A percentile compares a stretch with the other conserved stretches of the same genome.
phyloP scores from a whole-genome alignment of 2,797 vertebrate genomes.

The Typhlichthys eigenmanni region DNA sequence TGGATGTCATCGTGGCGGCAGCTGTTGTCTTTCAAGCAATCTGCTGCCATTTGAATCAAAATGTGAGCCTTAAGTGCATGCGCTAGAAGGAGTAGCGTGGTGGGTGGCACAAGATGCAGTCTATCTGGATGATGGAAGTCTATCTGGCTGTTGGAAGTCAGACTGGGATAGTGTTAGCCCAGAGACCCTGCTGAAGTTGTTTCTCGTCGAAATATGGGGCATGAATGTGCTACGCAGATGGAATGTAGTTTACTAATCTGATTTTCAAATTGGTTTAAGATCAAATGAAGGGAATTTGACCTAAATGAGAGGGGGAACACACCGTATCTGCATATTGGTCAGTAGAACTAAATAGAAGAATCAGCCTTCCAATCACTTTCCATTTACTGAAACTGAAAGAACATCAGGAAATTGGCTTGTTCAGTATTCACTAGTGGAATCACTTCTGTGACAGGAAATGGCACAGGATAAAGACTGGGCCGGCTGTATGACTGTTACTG shows the following conservation, averaged over 20 bases:
- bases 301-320: too few relatives aligned
- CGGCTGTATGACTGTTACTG: slow-evolving; percentile 31
- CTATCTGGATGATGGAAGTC: neutral
- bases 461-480: slow-evolving; percentile 4
- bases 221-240: neutral
- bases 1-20: neutral
- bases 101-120: too few relatives aligned
- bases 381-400: neutral
- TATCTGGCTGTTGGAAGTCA: neutral
- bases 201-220: neutral
- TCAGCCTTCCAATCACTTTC: too few relatives aligned
- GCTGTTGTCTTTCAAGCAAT: slow-evolving; percentile 8
- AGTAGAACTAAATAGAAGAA: too few relatives aligned
- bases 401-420: neutral
- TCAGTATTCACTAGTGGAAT: too few relatives aligned
- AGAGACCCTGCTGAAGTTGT: neutral
- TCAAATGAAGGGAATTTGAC: too few relatives aligned
- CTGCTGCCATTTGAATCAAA: slow-evolving; percentile 2
- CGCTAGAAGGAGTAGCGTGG: neutral
- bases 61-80: neutral
- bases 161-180: neutral
- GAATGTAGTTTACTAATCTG: neutral
- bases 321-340: too few relatives aligned
- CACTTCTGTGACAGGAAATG: too few relatives aligned
- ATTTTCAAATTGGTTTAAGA: neutral